These are phyloP conservation scores for Chelidonichthys spinosus DNA, from an alignment of 2,797 vertebrate species.

Conservation along the genomic window DNA sequence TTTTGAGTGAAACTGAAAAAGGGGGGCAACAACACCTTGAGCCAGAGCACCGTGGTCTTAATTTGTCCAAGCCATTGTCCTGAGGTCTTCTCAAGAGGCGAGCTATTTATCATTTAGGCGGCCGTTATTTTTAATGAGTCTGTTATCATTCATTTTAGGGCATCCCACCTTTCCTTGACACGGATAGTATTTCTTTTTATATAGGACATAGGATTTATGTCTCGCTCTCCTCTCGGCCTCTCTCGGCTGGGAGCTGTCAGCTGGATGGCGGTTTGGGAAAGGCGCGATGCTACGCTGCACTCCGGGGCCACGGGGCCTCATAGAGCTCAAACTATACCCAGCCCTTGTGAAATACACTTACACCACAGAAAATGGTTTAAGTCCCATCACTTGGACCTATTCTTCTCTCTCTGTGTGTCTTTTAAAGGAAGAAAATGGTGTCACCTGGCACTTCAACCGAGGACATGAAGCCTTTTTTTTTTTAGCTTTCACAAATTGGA, in stretches of 20 bases:
- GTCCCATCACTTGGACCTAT: constrained; percentile 15
- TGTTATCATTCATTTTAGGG: constrained; percentile 92
- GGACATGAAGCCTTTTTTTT: constrained; percentile 17
- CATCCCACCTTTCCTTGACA: constrained; percentile 89
- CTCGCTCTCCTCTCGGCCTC: constrained; percentile 68
- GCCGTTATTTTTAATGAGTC: constrained; percentile 91
- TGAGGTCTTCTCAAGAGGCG: constrained; percentile 81
- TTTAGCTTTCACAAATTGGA: constrained; percentile 6
- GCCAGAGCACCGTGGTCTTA: constrained; percentile 78
- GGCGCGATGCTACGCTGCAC: constrained; percentile 39
- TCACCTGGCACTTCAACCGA: constrained; percentile 21
- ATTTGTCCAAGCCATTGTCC: constrained; percentile 84
- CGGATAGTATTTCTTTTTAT: constrained; percentile 90
- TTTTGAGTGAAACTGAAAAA: constrained; percentile 52
- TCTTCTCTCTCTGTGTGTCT: constrained; percentile 1
- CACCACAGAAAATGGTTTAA: constrained; percentile 33
- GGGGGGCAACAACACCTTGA: constrained; percentile 75
- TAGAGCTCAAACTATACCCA: constrained; percentile 28
- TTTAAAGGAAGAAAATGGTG: background rate
- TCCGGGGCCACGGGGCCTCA: constrained; percentile 43
- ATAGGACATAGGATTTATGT: constrained; percentile 89
- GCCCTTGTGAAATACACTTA: constrained; percentile 58
- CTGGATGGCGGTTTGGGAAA: constrained; percentile 67
- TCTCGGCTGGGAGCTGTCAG: constrained; percentile 75
- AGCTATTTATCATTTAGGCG: constrained; percentile 86